Evolutionary conservation across 2,113 vertebrate species (phyloP).

Genomic region (Mormyrus lacerda): DNA sequence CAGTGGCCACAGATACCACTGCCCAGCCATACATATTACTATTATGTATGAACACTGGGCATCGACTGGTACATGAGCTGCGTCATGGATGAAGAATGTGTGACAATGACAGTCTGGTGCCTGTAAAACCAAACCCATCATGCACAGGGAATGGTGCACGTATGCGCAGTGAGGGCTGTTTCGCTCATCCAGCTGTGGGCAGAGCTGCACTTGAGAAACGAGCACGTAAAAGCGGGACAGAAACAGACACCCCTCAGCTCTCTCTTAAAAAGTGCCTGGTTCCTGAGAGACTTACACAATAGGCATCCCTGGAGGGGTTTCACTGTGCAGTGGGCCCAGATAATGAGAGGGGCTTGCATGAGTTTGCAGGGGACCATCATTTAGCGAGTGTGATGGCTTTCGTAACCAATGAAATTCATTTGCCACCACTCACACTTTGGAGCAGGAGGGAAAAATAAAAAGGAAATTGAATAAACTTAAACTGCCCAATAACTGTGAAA

Average conservation of each 20-base stretch:
- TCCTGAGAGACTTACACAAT: slow-evolving; percentile 30
- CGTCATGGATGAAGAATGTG: neutral
- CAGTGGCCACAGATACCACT: no score
- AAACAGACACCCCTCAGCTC: slow-evolving; percentile 47
- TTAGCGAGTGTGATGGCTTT: neutral
- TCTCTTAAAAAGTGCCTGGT: slow-evolving; percentile 28
- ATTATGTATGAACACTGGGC: neutral
- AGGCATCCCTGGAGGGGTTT: neutral
- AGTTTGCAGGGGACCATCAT: neutral
- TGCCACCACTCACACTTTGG: neutral
- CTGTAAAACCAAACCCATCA: slow-evolving; percentile 34
- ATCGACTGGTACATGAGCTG: neutral
- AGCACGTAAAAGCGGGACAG: slow-evolving; percentile 41
- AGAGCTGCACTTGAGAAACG: slow-evolving; percentile 56
- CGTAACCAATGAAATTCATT: neutral
- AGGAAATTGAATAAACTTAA: neutral
- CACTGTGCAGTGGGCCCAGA: neutral
- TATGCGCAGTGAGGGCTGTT: slow-evolving; percentile 21
- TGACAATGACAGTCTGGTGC: slow-evolving; percentile 19
- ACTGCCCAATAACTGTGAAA: neutral
- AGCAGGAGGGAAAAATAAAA: neutral
- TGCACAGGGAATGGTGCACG: slow-evolving; percentile 18
- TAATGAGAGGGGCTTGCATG: neutral
- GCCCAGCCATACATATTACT: neutral
- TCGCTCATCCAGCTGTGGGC: slow-evolving; percentile 38